phyloP scores from a whole-genome alignment of 2,888 invertebrate genomes.

The Eupithecia tripunctaria region DNA sequence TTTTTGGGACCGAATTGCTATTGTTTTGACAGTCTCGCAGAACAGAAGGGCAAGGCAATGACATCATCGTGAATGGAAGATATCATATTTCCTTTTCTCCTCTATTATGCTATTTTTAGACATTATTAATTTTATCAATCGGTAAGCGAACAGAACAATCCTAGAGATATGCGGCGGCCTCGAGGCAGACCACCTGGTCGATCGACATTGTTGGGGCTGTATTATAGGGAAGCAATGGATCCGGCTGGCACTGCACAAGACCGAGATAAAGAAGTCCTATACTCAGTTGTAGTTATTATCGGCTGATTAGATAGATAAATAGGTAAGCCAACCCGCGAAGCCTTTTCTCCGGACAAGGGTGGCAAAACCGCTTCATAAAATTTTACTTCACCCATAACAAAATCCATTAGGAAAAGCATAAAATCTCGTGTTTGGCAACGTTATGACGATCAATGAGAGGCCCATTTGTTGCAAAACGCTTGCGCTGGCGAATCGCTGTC shows the following conservation, averaged over 20 bases:
- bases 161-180: too few relatives aligned
- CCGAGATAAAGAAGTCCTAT: too few relatives aligned
- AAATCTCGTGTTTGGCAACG: constrained; percentile 40
- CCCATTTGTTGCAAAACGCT: constrained; percentile 40
- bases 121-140: too few relatives aligned
- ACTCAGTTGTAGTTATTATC: too few relatives aligned
- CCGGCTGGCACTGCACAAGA: too few relatives aligned
- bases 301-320: too few relatives aligned
- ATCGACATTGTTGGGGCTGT: too few relatives aligned
- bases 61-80: not conserved
- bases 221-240: too few relatives aligned
- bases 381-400: constrained; percentile 30
- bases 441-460: constrained; percentile 37
- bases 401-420: constrained; percentile 24
- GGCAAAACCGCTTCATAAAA: constrained; percentile 24
- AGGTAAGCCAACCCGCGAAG: not conserved
- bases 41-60: not conserved
- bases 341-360: constrained; percentile 11
- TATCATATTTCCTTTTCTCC: not conserved
- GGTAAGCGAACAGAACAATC: too few relatives aligned
- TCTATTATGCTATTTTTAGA: not conserved
- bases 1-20: not conserved
- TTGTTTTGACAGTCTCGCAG: not conserved
- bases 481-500: constrained; percentile 29
- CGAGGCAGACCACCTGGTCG: too few relatives aligned